Percentiles rank a stretch among this genome's conserved stretches.
Evolutionary conservation across 2,113 vertebrate species (phyloP).

Genomic region (Esox niger): DNA sequence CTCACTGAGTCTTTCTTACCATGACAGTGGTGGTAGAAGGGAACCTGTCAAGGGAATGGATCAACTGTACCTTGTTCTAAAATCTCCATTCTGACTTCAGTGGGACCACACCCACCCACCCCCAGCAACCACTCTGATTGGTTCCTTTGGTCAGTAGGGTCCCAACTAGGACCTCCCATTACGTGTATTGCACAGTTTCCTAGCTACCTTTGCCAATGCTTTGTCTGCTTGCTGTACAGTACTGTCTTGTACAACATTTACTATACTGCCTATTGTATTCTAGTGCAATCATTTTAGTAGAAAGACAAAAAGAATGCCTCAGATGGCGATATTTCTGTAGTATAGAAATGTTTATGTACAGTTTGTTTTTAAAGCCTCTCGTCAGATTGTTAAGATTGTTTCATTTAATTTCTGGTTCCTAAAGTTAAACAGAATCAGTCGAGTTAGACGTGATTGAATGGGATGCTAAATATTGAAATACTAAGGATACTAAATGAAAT

Average conservation of each 20-base stretch:
- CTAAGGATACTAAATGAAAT: conserved; percentile 37
- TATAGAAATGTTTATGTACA: conserved; percentile 43
- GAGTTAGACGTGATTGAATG: conserved; percentile 37
- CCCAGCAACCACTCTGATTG: too few relatives aligned
- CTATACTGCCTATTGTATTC: conserved; percentile 53
- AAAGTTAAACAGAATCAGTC: conserved; percentile 6
- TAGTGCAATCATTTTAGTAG: conserved; percentile 55
- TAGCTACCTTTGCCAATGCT: conserved; percentile 35
- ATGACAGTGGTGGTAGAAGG: background rate
- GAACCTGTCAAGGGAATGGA: background rate
- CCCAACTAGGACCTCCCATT: background rate
- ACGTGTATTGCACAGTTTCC: conserved; percentile 36
- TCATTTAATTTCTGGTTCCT: conserved; percentile 32
- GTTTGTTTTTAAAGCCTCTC: conserved; percentile 43
- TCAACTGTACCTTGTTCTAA: background rate
- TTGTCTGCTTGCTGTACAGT: conserved; percentile 53
- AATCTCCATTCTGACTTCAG: too few relatives aligned
- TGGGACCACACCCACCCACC: too few relatives aligned
- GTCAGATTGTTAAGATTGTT: conserved; percentile 24
- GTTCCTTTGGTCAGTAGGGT: too few relatives aligned
- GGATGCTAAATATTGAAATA: conserved; percentile 23
- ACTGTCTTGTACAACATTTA: conserved; percentile 24
- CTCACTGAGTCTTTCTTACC: background rate
- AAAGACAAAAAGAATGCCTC: conserved; percentile 32
- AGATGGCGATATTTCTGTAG: conserved; percentile 51